Conservation (phyloP, 2,888 invertebrate genomes). For the Epicampocera succincta region DNA sequence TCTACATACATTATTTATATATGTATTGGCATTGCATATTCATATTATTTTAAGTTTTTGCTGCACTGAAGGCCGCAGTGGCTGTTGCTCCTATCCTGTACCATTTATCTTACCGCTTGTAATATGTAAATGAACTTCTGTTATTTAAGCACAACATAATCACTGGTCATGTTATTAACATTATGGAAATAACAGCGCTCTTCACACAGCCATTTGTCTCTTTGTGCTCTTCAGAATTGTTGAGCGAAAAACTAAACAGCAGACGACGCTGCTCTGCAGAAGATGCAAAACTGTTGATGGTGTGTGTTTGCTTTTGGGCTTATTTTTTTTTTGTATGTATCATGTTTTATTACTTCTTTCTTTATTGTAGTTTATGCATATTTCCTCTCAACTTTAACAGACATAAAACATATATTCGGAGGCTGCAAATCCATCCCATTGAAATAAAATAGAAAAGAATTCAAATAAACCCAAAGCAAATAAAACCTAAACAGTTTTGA, state of each 20-base stretch:
- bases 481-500: too few relatives aligned
- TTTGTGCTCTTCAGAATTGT: not conserved
- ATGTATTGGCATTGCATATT: too few relatives aligned
- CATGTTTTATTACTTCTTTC: too few relatives aligned
- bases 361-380: too few relatives aligned
- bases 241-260: not conserved
- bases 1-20: too few relatives aligned
- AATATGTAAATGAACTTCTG: not conserved
- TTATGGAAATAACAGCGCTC: too few relatives aligned
- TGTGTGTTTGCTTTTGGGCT: not conserved
- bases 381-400: slow-evolving; percentile 44
- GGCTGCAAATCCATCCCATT: not conserved
- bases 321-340: slow-evolving; percentile 5
- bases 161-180: slow-evolving; percentile 3
- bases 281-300: not conserved
- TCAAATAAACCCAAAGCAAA: not conserved
- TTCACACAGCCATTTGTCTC: not conserved
- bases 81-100: too few relatives aligned
- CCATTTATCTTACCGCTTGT: too few relatives aligned
- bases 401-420: not conserved
- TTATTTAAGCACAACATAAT: not conserved
- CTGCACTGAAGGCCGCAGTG: too few relatives aligned
- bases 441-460: slow-evolving; percentile 1
- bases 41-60: too few relatives aligned
- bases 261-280: slow-evolving; percentile 25